Evolutionary conservation across 2,888 invertebrate species (phyloP).

Genomic region (Keiferia lycopersicella): DNA sequence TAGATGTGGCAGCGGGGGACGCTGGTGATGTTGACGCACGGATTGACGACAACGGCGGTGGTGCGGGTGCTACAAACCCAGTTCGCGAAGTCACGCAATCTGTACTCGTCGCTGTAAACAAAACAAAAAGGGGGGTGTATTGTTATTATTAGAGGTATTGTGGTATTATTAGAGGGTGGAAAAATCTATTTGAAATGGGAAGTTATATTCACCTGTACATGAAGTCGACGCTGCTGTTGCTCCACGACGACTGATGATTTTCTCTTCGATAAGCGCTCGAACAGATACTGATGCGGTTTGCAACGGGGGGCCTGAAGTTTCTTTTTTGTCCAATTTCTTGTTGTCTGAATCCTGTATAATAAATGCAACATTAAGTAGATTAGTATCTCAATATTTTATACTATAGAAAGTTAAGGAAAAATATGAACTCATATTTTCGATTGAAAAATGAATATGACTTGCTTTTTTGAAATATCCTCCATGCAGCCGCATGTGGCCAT

Average conservation of each 20-base stretch:
- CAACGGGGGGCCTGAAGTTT: conserved; percentile 89
- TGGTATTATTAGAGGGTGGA: too few species aligned
- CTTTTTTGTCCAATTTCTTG: conserved; percentile 93
- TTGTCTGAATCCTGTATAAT: conserved; percentile 87
- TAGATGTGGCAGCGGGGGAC: conserved; percentile 72
- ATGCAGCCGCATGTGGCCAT: conserved; percentile 98
- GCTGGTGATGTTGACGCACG: conserved; percentile 64
- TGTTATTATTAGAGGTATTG: too few species aligned
- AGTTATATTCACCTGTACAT: conserved; percentile 48
- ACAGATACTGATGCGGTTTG: conserved; percentile 97
- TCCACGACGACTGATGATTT: conserved; percentile 93
- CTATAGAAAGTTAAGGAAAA: background rate
- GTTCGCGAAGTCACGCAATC: conserved; percentile 57
- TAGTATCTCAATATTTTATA: background rate
- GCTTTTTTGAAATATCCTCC: conserved; percentile 98
- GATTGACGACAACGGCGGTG: conserved; percentile 68
- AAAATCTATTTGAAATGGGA: background rate
- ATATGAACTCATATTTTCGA: too few species aligned
- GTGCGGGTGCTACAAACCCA: conserved; percentile 71
- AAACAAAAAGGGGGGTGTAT: too few species aligned
- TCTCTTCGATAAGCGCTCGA: conserved; percentile 94
- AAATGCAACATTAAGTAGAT: background rate
- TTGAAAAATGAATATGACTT: conserved; percentile 34
- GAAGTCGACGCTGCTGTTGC: conserved; percentile 62
- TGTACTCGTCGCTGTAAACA: conserved; percentile 48